Conservation (phyloP, 35 echinoderm and acorn worm species). For the Amphiura filiformis region DNA sequence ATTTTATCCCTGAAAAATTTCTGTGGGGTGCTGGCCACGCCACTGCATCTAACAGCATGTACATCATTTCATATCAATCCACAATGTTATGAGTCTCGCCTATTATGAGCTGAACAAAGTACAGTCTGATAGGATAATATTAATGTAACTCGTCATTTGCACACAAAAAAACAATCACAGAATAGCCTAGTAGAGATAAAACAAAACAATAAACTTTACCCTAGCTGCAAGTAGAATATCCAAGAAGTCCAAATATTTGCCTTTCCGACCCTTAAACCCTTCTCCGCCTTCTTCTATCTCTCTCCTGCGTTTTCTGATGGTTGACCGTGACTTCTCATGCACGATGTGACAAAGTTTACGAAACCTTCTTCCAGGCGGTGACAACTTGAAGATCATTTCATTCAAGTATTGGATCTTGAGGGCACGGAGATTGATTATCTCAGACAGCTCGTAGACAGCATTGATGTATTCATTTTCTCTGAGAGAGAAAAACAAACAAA, state of each 20-base stretch:
- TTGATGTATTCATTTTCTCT: not conserved
- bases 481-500: not conserved
- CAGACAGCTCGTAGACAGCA: not conserved
- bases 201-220: no score
- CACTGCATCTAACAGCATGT: no score
- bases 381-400: not conserved
- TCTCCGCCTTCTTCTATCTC: not conserved
- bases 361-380: not conserved
- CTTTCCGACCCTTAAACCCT: not conserved
- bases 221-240: constrained; percentile 1
- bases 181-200: no score
- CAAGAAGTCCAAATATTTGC: constrained; percentile 19
- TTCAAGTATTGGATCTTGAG: not conserved
- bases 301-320: not conserved
- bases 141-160: no score
- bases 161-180: no score
- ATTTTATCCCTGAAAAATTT: no score
- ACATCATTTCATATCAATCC: no score
- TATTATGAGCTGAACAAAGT: no score
- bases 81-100: no score
- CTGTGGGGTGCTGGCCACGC: no score
- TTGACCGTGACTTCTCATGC: not conserved
- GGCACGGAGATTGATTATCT: not conserved
- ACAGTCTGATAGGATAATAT: no score
- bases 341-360: not conserved